These are phyloP conservation scores for Chamaea fasciata DNA, from an alignment of 2,113 vertebrate species.

Conservation along the genomic window DNA sequence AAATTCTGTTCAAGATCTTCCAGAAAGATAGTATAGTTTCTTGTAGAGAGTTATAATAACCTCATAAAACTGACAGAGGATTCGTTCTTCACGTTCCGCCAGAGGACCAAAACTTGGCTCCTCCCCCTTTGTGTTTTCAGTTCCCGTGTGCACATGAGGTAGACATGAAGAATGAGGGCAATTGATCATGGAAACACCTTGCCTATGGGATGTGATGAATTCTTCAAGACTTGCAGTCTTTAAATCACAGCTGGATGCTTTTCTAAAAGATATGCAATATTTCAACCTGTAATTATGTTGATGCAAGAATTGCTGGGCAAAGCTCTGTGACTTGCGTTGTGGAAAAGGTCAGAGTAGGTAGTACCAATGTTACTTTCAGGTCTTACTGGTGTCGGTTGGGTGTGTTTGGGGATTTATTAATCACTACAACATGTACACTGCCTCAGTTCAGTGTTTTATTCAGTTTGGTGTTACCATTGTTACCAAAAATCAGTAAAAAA, in stretches of 20 bases:
- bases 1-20: background rate
- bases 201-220: background rate
- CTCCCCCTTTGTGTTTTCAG: background rate
- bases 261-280: background rate
- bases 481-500: background rate
- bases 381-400: background rate
- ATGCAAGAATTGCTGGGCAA: background rate
- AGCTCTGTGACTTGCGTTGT: background rate
- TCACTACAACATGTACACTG: rapidly evolving
- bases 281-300: background rate
- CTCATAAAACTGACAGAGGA: background rate
- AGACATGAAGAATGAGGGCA: background rate
- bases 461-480: background rate
- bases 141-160: background rate
- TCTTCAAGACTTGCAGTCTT: background rate
- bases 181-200: background rate
- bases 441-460: background rate
- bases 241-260: background rate
- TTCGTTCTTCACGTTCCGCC: background rate
- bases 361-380: background rate
- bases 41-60: background rate
- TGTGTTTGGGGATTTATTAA: background rate
- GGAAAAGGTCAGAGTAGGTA: background rate
- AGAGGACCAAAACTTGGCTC: slow-evolving; percentile 4
- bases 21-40: background rate